These are phyloP conservation scores for Oceanodroma tethys DNA, from an alignment of 2,113 vertebrate species.

Conservation along the genomic window DNA sequence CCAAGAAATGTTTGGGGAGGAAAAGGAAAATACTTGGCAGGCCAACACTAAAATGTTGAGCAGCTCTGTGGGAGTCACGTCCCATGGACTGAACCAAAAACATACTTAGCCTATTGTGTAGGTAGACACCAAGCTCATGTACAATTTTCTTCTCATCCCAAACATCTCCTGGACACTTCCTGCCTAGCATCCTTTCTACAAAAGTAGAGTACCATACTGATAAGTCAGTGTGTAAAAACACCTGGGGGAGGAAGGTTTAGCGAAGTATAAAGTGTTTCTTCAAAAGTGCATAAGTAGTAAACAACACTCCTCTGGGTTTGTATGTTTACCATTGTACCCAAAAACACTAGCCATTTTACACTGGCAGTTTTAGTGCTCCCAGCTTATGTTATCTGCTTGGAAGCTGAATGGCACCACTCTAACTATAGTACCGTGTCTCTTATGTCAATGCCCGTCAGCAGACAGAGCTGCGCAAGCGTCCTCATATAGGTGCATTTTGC, in stretches of 20 bases:
- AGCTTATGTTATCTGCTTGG: background rate
- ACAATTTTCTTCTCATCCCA: background rate
- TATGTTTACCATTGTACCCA: background rate
- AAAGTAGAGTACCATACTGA: background rate
- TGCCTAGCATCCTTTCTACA: background rate
- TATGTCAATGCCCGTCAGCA: background rate
- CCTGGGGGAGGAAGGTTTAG: background rate
- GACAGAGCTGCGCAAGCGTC: background rate
- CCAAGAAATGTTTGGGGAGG: background rate
- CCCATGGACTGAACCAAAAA: background rate
- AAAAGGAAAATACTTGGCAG: conserved; percentile 17
- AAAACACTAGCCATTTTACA: background rate
- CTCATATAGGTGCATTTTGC: background rate
- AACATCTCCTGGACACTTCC: background rate
- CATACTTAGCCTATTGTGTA: background rate
- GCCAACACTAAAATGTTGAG: background rate
- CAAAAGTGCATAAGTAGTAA: conserved; percentile 44
- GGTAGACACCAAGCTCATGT: background rate
- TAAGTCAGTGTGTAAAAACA: background rate
- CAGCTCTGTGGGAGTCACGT: background rate
- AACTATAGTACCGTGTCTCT: background rate
- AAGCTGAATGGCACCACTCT: background rate
- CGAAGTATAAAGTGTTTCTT: background rate
- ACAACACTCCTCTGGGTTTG: background rate
- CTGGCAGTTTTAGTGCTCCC: background rate